Evolutionary conservation across 2,888 invertebrate genomes (phyloP).

Genomic region (Sinelater perroti): DNA sequence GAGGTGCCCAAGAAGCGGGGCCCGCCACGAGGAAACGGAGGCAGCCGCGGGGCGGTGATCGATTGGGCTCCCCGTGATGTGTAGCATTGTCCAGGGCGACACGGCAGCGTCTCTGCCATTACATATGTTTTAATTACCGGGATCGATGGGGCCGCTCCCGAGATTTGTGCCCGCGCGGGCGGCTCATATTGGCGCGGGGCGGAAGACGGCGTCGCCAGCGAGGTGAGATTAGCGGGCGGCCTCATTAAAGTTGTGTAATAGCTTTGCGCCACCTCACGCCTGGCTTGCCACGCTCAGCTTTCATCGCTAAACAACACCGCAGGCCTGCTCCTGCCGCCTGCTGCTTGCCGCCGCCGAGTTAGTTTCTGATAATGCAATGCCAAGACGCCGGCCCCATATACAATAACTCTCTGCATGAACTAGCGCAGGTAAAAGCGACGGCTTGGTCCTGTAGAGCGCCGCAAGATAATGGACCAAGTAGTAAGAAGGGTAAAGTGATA

Average conservation of each 20-base stretch:
- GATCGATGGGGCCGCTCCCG: constrained; percentile 57
- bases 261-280: constrained; percentile 58
- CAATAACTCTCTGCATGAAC: too few species aligned
- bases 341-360: too few species aligned
- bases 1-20: too few species aligned
- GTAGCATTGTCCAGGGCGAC: constrained; percentile 40
- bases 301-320: constrained; percentile 52
- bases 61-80: constrained; percentile 33
- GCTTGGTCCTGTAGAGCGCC: too few species aligned
- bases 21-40: too few species aligned
- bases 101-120: constrained; percentile 45
- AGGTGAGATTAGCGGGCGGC: constrained; percentile 57
- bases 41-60: constrained; percentile 22
- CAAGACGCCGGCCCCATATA: too few species aligned
- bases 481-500: too few species aligned
- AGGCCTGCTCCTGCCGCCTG: too few species aligned
- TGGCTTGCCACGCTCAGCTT: constrained; percentile 52
- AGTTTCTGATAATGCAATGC: too few species aligned
- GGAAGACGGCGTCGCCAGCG: constrained; percentile 44
- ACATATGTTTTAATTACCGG: constrained; percentile 61
- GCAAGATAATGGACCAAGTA: too few species aligned
- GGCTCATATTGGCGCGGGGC: constrained; percentile 42
- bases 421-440: too few species aligned
- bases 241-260: constrained; percentile 61
- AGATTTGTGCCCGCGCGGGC: constrained; percentile 54